A percentile compares a stretch with the other conserved stretches of the same genome.
phyloP scores from a whole-genome alignment of 2,113 vertebrate species.

The Formicarius rufipectus region DNA sequence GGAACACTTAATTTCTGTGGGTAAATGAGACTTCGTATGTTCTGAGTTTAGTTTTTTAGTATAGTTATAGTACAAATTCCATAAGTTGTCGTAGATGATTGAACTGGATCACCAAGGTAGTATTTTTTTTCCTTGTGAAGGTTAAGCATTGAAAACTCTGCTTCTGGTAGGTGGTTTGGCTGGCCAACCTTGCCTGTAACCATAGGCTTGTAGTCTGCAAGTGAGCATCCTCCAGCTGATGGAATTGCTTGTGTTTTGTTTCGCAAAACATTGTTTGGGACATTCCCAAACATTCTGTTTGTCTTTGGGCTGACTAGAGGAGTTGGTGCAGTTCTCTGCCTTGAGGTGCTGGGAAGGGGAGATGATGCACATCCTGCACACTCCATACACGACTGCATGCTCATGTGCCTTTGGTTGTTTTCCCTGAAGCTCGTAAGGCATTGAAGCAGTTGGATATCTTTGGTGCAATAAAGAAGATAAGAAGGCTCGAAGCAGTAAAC shows the following conservation, averaged over 20 bases:
- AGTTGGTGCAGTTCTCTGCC: background rate
- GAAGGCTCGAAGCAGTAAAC: background rate
- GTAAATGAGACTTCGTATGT: background rate
- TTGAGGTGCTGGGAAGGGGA: background rate
- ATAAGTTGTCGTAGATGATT: background rate
- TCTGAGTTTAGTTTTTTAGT: background rate
- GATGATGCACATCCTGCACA: background rate
- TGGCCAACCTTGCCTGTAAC: background rate
- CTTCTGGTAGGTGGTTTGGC: background rate
- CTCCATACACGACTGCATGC: rapidly evolving
- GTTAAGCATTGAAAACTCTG: background rate
- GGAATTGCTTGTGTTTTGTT: background rate
- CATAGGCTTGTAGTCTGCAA: background rate
- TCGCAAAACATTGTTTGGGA: too few species aligned
- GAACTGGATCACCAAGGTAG: background rate
- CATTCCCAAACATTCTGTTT: too few species aligned
- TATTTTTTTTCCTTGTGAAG: background rate
- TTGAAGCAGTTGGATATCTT: background rate
- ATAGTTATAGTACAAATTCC: background rate
- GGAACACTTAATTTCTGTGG: background rate
- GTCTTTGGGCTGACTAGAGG: background rate
- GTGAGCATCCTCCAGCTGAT: background rate
- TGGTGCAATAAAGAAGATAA: background rate
- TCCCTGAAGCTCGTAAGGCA: rapidly evolving
- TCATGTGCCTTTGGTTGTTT: background rate